A percentile compares a stretch with the other conserved stretches of the same genome.
Conservation (phyloP, 30 jellyfish, hydroid and myxozoan genomes). For the Aurelia aurita region DNA sequence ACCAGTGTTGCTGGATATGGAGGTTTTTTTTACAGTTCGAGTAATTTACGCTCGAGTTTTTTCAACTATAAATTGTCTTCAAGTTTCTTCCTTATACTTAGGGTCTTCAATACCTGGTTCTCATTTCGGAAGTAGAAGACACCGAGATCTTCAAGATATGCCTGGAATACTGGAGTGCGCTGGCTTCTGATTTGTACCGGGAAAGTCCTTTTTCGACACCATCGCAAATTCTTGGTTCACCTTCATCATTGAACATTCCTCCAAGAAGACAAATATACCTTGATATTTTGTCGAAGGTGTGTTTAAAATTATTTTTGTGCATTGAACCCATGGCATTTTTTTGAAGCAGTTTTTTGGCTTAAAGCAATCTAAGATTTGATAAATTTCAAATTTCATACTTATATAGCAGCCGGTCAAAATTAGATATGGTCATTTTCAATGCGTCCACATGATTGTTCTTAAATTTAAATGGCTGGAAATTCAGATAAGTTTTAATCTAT, state of each 20-base stretch:
- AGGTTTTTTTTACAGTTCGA: neutral
- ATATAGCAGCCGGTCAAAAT: too few relatives aligned
- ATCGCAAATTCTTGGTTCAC: conserved; percentile 92
- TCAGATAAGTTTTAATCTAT: too few relatives aligned
- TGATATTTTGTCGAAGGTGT: conserved; percentile 94
- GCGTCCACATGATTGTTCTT: too few relatives aligned
- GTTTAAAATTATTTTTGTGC: too few relatives aligned
- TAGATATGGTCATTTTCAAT: too few relatives aligned
- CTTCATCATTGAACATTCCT: conserved; percentile 79
- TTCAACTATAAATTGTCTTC: too few relatives aligned
- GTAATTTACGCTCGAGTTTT: too few relatives aligned
- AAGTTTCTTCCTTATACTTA: neutral
- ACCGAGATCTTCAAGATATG: conserved; percentile 96
- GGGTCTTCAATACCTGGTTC: conserved; percentile 93
- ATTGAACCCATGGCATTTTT: too few relatives aligned
- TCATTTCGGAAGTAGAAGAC: conserved; percentile 97
- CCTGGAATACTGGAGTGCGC: conserved; percentile 97
- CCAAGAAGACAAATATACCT: conserved; percentile 92
- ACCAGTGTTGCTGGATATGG: neutral
- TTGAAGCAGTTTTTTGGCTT: too few relatives aligned
- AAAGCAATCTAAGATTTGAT: too few relatives aligned
- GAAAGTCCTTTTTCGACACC: conserved; percentile 99
- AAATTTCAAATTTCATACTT: too few relatives aligned
- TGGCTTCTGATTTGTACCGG: conserved; percentile 91
- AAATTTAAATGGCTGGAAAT: too few relatives aligned